These are phyloP conservation scores for Coregonus suidteri DNA, from an alignment of 2,797 vertebrate genomes.

Conservation along the genomic window DNA sequence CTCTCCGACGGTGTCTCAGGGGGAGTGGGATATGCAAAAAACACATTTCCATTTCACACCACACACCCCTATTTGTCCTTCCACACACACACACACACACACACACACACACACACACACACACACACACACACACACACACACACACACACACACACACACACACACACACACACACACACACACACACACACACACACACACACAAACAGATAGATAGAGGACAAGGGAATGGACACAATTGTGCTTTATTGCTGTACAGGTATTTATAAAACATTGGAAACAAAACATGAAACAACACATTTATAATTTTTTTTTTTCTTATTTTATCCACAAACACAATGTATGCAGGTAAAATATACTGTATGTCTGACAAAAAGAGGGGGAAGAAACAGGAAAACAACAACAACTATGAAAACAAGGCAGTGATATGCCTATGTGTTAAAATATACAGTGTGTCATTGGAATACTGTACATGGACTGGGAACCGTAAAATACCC, in stretches of 20 bases:
- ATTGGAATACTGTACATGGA: constrained; percentile 44
- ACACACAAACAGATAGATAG: background rate
- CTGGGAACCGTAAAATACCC: constrained; percentile 40
- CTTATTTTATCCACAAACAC: constrained; percentile 71
- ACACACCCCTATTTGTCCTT: background rate
- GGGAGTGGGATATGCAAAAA: no score
- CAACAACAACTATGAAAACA: constrained; percentile 58
- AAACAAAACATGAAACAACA: constrained; percentile 76
- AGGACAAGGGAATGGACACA: constrained; percentile 62
- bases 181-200: background rate
- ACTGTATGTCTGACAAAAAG: constrained; percentile 70
- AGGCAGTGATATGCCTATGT: constrained; percentile 61
- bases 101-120: background rate
- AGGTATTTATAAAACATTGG: constrained; percentile 80
- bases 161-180: background rate
- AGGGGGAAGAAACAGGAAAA: constrained; percentile 43
- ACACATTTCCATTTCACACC: no score
- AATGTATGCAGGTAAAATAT: constrained; percentile 69
- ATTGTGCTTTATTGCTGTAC: constrained; percentile 86
- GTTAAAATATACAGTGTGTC: constrained; percentile 45
- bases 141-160: background rate
- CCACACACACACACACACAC: background rate
- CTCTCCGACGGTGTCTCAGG: no score
- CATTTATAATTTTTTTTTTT: constrained; percentile 62
- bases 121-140: background rate